Conservation (phyloP, 2,888 invertebrate genomes). For the Cerastoderma edule region DNA sequence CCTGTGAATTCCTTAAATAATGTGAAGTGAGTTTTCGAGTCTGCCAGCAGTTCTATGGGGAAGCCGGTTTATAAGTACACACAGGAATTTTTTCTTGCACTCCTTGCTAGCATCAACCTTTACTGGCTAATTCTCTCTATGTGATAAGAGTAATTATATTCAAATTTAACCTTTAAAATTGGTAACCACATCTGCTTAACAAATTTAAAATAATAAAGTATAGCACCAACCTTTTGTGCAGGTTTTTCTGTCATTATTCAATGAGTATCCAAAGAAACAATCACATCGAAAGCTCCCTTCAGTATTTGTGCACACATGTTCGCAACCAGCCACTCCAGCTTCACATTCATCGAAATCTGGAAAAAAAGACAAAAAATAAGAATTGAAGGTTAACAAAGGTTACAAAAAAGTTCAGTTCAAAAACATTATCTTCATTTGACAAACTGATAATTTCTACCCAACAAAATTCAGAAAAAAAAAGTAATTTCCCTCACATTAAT, state of each 20-base stretch:
- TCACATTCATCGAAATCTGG: slow-evolving; percentile 46
- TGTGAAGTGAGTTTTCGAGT: too few relatives aligned
- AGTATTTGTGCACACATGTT: slow-evolving; percentile 41
- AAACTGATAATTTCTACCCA: neutral
- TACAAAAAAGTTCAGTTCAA: neutral
- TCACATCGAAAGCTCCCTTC: slow-evolving; percentile 43
- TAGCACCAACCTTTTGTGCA: slow-evolving; percentile 44
- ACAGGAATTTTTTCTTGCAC: too few relatives aligned
- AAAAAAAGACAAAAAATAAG: neutral
- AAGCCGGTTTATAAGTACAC: too few relatives aligned
- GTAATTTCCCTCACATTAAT: neutral
- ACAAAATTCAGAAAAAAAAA: neutral
- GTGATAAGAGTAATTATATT: too few relatives aligned
- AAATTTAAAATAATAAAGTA: too few relatives aligned
- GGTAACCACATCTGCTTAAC: too few relatives aligned
- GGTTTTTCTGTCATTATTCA: slow-evolving; percentile 40
- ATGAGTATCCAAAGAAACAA: slow-evolving; percentile 47
- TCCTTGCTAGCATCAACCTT: too few relatives aligned
- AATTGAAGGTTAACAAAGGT: too few relatives aligned
- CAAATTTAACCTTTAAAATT: too few relatives aligned
- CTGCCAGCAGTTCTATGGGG: too few relatives aligned
- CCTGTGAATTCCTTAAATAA: too few relatives aligned
- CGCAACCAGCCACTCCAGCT: slow-evolving; percentile 40
- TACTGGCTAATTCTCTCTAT: too few relatives aligned
- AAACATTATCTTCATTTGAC: neutral